Base-by-base conservation (phyloP, 2,888 invertebrate species). In the Dynastes maya region DNA sequence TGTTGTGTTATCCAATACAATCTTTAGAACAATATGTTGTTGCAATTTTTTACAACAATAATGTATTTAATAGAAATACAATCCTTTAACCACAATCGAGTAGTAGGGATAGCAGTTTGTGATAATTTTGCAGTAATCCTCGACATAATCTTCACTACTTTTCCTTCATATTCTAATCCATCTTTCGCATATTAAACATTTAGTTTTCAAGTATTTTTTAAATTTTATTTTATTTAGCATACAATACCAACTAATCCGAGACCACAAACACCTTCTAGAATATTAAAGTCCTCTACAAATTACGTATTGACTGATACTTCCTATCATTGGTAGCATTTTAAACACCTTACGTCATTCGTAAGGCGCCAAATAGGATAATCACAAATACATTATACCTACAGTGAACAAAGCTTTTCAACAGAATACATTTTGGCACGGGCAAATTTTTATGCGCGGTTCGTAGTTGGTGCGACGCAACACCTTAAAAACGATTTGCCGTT, bases 381-480 rank as follows among this genome's bases (percentile, higher is more conserved):
- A 45, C 53, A 2, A n/a, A 55, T 5, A 5, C 6, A 2, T 55
- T 55, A 16, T 55, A n/a, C n/a, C 16, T 16, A 16, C 53, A 55
- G n/a, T n/a, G 16, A 55, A 55, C 53, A 55, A 55, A 55, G 53
- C 53, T n/a, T 16, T 16, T 55, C 53, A 6, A 16, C 16, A 5
- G 55, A 71, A 22, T 37, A 55, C 37, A 16, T 55, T 71, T 71
- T 71, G 37, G 37, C 70, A 71, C 70, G 70, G 13, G 29, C 37
- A n/a, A 71, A 71, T 71, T 71, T 53, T 55, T 55, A 71, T 71
- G 70, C 55, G 16, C 70, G 53, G 16, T 27, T 55, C 70, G 70
- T 71, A 13, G 11, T 8, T 40, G 32, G 1, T 40, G 16, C 53
- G 53, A 71, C 70, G 70, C 37, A 71, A 71, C 37, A 55, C 55